Evolutionary conservation across 2,113 vertebrate genomes (phyloP).

Genomic region (Paramormyrops kingsleyae): DNA sequence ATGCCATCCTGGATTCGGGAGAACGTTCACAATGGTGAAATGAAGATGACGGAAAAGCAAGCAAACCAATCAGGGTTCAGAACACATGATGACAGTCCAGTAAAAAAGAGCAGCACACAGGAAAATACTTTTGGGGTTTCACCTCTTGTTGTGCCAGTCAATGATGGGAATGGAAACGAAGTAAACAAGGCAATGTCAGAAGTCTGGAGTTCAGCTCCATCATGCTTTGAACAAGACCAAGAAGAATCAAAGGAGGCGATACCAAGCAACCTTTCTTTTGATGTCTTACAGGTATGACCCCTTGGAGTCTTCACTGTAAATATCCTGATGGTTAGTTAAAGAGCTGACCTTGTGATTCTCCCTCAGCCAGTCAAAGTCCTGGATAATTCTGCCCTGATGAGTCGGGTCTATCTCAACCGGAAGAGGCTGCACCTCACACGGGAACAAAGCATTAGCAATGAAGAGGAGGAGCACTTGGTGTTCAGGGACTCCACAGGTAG

Average conservation of each 20-base stretch:
- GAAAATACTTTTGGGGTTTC: slow-evolving; percentile 21
- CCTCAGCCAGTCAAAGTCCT: slow-evolving; percentile 31
- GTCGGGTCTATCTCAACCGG: slow-evolving; percentile 36
- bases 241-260: background rate
- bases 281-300: slow-evolving; percentile 4
- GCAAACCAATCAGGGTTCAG: slow-evolving; percentile 2
- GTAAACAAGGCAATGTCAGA: background rate
- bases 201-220: background rate
- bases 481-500: background rate
- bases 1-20: slow-evolving; percentile 2
- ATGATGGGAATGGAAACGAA: slow-evolving; percentile 1
- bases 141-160: slow-evolving; percentile 20
- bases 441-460: background rate
- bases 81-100: background rate
- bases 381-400: slow-evolving; percentile 26
- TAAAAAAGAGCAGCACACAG: background rate
- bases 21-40: background rate
- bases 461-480: slow-evolving; percentile 19
- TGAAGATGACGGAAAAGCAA: background rate
- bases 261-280: background rate
- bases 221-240: background rate
- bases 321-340: background rate
- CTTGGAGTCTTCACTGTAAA: background rate
- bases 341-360: background rate
- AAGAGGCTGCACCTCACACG: slow-evolving; percentile 47